Conservation (phyloP, 2,888 invertebrate species). For the Heliothis peltigera region DNA sequence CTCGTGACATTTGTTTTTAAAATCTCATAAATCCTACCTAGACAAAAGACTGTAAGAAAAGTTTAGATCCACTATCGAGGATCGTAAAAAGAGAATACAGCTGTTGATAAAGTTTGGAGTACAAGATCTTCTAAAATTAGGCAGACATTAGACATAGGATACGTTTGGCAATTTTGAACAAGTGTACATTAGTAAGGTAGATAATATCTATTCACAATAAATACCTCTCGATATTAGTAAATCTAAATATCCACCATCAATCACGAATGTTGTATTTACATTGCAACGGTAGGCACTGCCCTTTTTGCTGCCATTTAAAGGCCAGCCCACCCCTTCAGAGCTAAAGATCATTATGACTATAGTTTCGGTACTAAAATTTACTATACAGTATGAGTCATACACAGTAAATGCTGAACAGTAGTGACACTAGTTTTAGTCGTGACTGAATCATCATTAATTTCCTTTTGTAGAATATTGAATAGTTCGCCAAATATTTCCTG, state of each 20-base stretch:
- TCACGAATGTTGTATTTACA: slow-evolving; percentile 13
- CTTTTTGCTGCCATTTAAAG: slow-evolving; percentile 51
- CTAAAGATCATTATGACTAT: slow-evolving; percentile 8
- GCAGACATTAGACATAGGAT: no score
- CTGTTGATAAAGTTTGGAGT: no score
- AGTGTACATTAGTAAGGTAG: no score
- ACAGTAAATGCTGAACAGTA: background rate
- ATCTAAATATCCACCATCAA: slow-evolving; percentile 4
- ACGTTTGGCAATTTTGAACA: no score
- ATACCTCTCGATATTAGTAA: background rate
- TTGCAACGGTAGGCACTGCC: slow-evolving; percentile 30
- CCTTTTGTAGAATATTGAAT: background rate
- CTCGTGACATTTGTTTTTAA: background rate
- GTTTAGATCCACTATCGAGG: no score
- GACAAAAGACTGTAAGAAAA: background rate
- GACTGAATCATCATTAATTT: background rate
- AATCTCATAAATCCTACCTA: background rate
- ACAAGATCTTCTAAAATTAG: no score
- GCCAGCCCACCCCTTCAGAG: slow-evolving; percentile 20
- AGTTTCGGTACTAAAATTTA: background rate
- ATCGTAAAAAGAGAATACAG: no score
- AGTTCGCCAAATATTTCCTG: background rate
- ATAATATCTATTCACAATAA: background rate
- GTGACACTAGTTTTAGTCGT: background rate
- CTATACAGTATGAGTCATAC: background rate